Base-by-base conservation (phyloP, 2,797 vertebrate genomes). In the Neostethus bicornis region DNA sequence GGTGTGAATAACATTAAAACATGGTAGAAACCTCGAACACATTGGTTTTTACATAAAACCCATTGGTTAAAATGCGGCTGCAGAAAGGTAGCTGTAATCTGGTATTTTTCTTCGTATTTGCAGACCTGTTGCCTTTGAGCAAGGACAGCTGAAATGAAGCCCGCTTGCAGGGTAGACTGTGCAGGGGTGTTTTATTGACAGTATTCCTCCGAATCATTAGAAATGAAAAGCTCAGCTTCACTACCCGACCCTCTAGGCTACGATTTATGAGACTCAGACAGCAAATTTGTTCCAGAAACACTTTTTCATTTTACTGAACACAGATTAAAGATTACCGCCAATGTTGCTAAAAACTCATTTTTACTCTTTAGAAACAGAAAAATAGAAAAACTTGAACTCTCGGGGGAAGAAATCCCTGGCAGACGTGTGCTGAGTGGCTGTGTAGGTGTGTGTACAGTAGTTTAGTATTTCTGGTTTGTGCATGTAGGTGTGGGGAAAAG, bases 371-470 rank as follows among this genome's bases (percentile, higher is more conserved):
- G 56, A 34, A 58, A 51, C 0, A 23, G 31, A 47, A 16, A 29
- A 19, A 16, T 55, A 0, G 13, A 43, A 46, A 26, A 38, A 59
- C 59, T 45, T 13, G 44, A 57, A 58, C 59, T 16, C 35, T 51
- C 64, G 60, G 65, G 67, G 80, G 73, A 72, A 66, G 47, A 54
- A 35, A 51, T 66, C 50, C 42, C 61, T 28, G 35, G 57, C 48
- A 71, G 52, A 66, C 69, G 45, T 51, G 67, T 80, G 81, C 71
- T 32, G 81, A 75, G 51, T 28, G 34, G 16, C 25, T 56, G 57
- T 23, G 73, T 34, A 44, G 53, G 63, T 56, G 60, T 47, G 28
- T 61, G n/a, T 53, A 26, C 29, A 16, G 52, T 10, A 47, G 28
- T 14, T 20, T 17, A 51, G 42, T 49, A 38, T 70, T 41, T 65